These are phyloP conservation scores for Brachionichthys hirsutus DNA, from an alignment of 2,113 vertebrate genomes.

Conservation along the genomic window DNA sequence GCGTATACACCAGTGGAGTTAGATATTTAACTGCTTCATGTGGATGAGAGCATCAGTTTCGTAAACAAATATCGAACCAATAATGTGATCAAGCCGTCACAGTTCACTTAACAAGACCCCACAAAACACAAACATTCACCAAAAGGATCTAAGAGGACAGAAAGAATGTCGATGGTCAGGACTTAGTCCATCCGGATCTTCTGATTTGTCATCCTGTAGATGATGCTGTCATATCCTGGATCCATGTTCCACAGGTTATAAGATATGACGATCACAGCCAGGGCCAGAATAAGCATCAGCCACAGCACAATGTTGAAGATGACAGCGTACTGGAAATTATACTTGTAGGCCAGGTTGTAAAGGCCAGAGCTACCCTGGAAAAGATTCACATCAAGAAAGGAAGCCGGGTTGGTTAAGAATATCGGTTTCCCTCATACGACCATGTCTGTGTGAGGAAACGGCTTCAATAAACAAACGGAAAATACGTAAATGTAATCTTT, in stretches of 20 bases:
- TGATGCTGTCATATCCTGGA: constrained; percentile 98
- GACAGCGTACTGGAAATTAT: constrained; percentile 91
- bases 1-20: constrained; percentile 12
- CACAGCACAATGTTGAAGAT: constrained; percentile 97
- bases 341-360: constrained; percentile 93
- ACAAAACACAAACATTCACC: constrained; percentile 57
- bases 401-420: neutral
- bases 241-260: constrained; percentile 99
- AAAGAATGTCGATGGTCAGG: constrained; percentile 16
- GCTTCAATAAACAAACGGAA: too few relatives aligned
- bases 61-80: constrained; percentile 36
- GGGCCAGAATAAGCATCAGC: constrained; percentile 90
- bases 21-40: neutral
- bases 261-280: constrained; percentile 87
- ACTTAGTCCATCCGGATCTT: constrained; percentile 96
- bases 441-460: too few relatives aligned
- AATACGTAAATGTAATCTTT: too few relatives aligned
- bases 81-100: constrained; percentile 18
- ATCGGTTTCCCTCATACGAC: too few relatives aligned
- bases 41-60: constrained; percentile 3
- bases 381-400: neutral
- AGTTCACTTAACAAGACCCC: constrained; percentile 44
- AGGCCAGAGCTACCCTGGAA: constrained; percentile 76
- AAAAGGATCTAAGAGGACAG: constrained; percentile 19
- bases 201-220: constrained; percentile 99